phyloP scores from a whole-genome alignment of 1,140 invertebrate genomes.

The Hylyphantes graminicola region DNA sequence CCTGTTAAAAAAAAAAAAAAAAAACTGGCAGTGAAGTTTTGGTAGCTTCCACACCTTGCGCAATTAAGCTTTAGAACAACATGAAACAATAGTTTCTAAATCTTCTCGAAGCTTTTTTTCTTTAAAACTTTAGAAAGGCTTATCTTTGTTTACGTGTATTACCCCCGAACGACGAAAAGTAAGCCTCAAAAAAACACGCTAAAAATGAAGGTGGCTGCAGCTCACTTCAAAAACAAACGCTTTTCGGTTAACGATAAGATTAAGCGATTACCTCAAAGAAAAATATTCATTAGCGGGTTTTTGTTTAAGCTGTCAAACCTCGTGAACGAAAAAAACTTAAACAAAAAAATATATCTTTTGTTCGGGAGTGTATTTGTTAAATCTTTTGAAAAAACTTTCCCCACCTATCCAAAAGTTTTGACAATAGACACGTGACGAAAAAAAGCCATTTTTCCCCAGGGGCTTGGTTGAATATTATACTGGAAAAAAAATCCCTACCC shows the following conservation, averaged over 20 bases:
- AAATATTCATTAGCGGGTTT: slow-evolving; percentile 54
- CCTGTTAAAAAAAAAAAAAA: too few species aligned
- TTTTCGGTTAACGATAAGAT: slow-evolving; percentile 51
- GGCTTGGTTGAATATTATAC: neutral
- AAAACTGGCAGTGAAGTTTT: too few species aligned
- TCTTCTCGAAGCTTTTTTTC: too few species aligned
- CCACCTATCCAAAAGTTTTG: slow-evolving; percentile 21
- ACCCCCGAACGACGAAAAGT: neutral
- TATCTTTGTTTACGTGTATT: slow-evolving; percentile 54
- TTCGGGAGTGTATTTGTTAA: slow-evolving; percentile 55
- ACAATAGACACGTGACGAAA: slow-evolving; percentile 26
- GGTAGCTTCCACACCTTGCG: too few species aligned
- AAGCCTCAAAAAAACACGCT: neutral
- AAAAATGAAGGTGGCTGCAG: slow-evolving; percentile 3
- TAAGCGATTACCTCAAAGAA: slow-evolving; percentile 55
- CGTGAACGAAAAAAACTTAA: slow-evolving; percentile 9
- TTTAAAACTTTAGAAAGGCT: slow-evolving; percentile 9
- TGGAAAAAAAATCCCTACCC: slow-evolving; percentile 1
- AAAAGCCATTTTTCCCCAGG: slow-evolving; percentile 22
- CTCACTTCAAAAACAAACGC: slow-evolving; percentile 51
- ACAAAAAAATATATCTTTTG: slow-evolving; percentile 20
- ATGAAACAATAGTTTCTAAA: too few species aligned
- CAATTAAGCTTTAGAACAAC: too few species aligned
- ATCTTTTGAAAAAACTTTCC: slow-evolving; percentile 47
- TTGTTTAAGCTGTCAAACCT: slow-evolving; percentile 36